Evolutionary conservation across 2,113 vertebrate species (phyloP).

Genomic region (Agelaius phoeniceus): DNA sequence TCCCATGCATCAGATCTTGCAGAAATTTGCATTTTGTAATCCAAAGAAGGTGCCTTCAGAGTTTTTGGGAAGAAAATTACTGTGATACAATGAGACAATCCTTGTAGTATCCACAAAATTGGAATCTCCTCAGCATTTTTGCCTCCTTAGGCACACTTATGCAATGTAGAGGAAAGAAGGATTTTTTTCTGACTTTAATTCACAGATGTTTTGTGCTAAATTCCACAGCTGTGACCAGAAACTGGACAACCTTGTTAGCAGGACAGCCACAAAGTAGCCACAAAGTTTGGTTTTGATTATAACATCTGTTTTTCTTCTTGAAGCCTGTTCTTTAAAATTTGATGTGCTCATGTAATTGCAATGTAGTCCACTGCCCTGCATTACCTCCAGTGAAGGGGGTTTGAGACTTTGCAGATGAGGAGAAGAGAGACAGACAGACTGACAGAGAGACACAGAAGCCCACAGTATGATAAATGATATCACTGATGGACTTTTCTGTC

Average conservation of each 20-base stretch:
- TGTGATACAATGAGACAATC: not conserved
- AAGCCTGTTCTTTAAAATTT: conserved; percentile 50
- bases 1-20: not conserved
- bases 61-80: not conserved
- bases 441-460: not conserved
- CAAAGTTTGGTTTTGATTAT: conserved; percentile 67
- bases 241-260: conserved; percentile 36
- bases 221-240: conserved; percentile 44
- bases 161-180: not conserved
- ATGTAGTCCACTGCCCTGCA: conserved; percentile 34
- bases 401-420: conserved; percentile 5
- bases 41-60: not conserved
- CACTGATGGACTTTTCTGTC: not conserved
- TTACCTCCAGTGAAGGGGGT: not conserved
- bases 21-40: not conserved
- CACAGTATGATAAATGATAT: not conserved
- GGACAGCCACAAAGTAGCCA: conserved; percentile 53
- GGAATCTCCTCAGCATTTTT: not conserved
- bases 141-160: not conserved
- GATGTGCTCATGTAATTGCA: conserved; percentile 46
- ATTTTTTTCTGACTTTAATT: conserved; percentile 2
- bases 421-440: not conserved
- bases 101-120: not conserved
- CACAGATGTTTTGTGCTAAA: conserved; percentile 45
- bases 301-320: conserved; percentile 40